Conservation (phyloP, 1,140 invertebrate genomes). For the Prorops nasuta region DNA sequence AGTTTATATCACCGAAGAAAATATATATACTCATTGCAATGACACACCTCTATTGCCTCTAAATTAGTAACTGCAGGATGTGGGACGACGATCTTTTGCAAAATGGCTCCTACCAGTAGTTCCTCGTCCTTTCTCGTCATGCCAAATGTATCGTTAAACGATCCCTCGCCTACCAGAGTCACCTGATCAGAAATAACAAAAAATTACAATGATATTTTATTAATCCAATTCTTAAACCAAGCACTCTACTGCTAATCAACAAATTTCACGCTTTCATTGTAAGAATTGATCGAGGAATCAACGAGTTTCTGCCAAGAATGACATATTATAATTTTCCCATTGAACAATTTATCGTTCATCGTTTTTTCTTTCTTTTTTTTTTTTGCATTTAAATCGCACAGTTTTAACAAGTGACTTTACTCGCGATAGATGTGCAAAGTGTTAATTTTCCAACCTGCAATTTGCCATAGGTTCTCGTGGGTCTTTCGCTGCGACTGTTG, state of each 20-base stretch:
- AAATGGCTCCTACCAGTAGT: constrained; percentile 66
- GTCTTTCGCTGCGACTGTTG: constrained; percentile 65
- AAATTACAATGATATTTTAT: not conserved
- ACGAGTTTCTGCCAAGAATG: too few relatives aligned
- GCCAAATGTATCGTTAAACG: constrained; percentile 84
- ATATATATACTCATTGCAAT: not conserved
- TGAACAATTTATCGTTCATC: too few relatives aligned
- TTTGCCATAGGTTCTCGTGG: constrained; percentile 75
- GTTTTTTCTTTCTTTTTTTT: too few relatives aligned
- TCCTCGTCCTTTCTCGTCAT: constrained; percentile 82
- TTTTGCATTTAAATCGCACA: too few relatives aligned
- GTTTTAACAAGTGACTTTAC: too few relatives aligned
- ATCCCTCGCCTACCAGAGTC: constrained; percentile 75
- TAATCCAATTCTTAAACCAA: too few relatives aligned
- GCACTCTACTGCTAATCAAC: too few relatives aligned
- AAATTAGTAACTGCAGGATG: constrained; percentile 76
- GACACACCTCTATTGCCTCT: constrained; percentile 47
- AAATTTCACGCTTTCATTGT: too few relatives aligned
- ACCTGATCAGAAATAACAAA: constrained; percentile 39
- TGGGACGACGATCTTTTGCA: constrained; percentile 81
- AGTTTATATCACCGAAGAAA: not conserved
- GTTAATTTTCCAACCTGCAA: constrained; percentile 60
- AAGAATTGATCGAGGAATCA: too few relatives aligned
- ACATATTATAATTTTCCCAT: too few relatives aligned
- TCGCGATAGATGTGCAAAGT: too few relatives aligned